Evolutionary conservation across 2,113 vertebrate genomes (phyloP), one percentile per base, ranked within the genome.

Genomic region (Phocoena phocoena): DNA sequence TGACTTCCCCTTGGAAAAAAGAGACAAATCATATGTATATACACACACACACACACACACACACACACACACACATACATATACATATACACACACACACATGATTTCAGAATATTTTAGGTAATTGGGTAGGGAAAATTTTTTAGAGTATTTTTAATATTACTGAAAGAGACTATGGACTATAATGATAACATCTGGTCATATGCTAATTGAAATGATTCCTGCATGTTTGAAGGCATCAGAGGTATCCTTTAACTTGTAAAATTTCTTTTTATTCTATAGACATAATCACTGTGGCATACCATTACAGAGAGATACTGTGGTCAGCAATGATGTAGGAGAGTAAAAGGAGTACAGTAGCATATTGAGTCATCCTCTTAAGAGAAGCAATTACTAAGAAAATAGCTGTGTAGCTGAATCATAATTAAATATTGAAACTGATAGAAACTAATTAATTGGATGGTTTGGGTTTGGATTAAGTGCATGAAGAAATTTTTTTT

Each of bases 121-220:
- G 58, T 55, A 89, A 82, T 55, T 8, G 58, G 23, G 23, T 60
- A 41, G 44, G 73, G 21, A 84, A 53, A 33, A 6, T 77, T 88
- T 88, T 94, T 26, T 81, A 53, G 13, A 95, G 26, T 38, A 68
- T 95, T 92, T 92, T 95, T 65, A 38, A 82, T 70, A 14, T 28
- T 82, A 25, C 73, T 71, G 17, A 95, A 81, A 79, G 7, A 68
- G 50, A 70, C 23, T 38, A 11, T 73, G 44, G 9, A 20, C 44
- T 77, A 1, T 82, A 44, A 33, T 38, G 26, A 11, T 67, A 33
- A 18, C 33, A 77, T 91, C 71, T 86, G 38, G 21, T 77, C 80
- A 25, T 87, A 38, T 63, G 25, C 44, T 88, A 77, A 60, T 44
- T 88, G 21, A 91, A 76, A 85, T 77, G 18, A 53, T 71, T 53